Conservation (phyloP, 1,140 invertebrate genomes). For the Plectus sambesii region DNA sequence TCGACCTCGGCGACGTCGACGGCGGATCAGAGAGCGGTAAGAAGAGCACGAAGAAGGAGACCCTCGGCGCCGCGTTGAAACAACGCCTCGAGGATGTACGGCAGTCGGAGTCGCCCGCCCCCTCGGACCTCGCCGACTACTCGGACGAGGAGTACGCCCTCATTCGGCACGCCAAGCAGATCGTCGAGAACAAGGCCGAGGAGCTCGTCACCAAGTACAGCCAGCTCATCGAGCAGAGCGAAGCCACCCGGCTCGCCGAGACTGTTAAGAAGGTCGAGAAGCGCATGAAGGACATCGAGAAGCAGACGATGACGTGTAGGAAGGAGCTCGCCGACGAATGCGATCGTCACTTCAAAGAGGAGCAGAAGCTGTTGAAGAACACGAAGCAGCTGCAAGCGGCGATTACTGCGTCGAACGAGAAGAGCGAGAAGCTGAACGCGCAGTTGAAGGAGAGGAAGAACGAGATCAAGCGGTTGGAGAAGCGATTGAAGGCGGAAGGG, state of each 20-base stretch:
- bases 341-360: background rate
- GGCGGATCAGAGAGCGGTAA: too few species aligned
- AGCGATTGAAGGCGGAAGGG: constrained; percentile 33
- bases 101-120: background rate
- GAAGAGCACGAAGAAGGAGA: background rate
- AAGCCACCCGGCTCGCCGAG: background rate
- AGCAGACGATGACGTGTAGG: background rate
- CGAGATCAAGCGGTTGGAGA: constrained; percentile 33
- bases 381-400: background rate
- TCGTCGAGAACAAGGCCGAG: background rate
- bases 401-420: constrained; percentile 16
- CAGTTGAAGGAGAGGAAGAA: constrained; percentile 31
- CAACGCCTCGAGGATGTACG: background rate
- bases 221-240: background rate
- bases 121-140: background rate
- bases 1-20: too few species aligned
- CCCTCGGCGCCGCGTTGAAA: background rate
- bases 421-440: constrained; percentile 23
- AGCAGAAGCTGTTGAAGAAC: background rate
- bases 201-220: background rate
- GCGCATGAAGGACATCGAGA: constrained; percentile 1
- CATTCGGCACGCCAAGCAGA: background rate
- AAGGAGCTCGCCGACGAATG: background rate
- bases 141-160: background rate
- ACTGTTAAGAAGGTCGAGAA: background rate